Conservation (phyloP, 2,113 vertebrate genomes). For the Lethenteron reissneri region DNA sequence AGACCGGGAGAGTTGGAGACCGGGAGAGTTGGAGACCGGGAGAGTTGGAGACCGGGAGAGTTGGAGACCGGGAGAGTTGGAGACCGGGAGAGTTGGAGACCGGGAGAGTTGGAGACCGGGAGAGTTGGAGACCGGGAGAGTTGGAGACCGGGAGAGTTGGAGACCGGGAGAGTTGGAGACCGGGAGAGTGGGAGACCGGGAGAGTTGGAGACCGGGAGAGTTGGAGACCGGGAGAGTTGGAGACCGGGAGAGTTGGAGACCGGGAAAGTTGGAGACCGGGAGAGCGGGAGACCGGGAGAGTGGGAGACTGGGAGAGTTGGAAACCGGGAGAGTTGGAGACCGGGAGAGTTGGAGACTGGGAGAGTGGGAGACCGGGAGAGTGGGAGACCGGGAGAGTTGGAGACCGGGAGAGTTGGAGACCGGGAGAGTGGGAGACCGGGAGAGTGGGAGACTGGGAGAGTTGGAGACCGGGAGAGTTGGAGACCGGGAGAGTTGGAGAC, state of each 20-base stretch:
- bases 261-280: background rate
- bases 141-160: constrained; percentile 11
- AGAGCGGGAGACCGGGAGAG: constrained; percentile 6
- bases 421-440: no score
- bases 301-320: constrained; percentile 12
- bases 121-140: constrained; percentile 15
- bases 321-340: constrained; percentile 10
- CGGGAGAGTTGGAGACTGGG: constrained; percentile 18
- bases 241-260: background rate
- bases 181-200: no score
- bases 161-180: background rate
- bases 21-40: constrained; percentile 9
- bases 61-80: constrained; percentile 6
- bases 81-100: constrained; percentile 18
- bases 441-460: no score
- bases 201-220: no score
- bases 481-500: no score
- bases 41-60: constrained; percentile 11
- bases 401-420: constrained; percentile 9
- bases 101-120: constrained; percentile 7
- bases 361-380: constrained; percentile 9
- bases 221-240: no score
- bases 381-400: constrained; percentile 15
- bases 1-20: background rate
- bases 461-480: no score